phyloP scores from a whole-genome alignment of 30 jellyfish, hydroid and myxozoan species.

The Aurelia aurita complex sp. Pacific region DNA sequence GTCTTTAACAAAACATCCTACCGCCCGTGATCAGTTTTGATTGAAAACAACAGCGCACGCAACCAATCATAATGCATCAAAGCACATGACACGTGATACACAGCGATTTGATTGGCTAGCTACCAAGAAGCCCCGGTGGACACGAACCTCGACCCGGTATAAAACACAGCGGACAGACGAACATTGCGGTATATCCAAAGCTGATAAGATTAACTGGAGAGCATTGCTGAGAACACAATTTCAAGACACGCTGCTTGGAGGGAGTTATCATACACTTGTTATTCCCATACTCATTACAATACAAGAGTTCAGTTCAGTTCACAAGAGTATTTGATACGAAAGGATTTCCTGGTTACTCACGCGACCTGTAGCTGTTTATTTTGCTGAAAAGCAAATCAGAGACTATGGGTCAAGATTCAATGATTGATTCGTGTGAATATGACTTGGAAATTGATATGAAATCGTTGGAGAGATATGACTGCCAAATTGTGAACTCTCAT shows the following conservation, averaged over 20 bases:
- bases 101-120: conserved; percentile 29
- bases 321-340: too few relatives aligned
- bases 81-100: not conserved
- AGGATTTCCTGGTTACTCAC: too few relatives aligned
- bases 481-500: conserved; percentile 14
- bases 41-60: conserved; percentile 7
- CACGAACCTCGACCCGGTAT: conserved; percentile 15
- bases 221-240: too few relatives aligned
- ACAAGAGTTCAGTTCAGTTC: too few relatives aligned
- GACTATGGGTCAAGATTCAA: conserved; percentile 27
- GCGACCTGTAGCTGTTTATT: too few relatives aligned
- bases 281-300: too few relatives aligned
- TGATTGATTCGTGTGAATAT: conserved; percentile 25
- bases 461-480: not conserved
- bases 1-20: conserved; percentile 39
- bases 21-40: not conserved
- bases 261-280: too few relatives aligned
- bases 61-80: conserved; percentile 14
- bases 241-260: too few relatives aligned
- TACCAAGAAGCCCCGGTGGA: conserved; percentile 7
- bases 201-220: too few relatives aligned
- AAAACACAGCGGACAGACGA: too few relatives aligned
- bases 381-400: not conserved
- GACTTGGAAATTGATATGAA: conserved; percentile 6
- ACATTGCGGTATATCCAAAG: too few relatives aligned